Percentiles rank a stretch among this genome's conserved stretches.
phyloP scores from a whole-genome alignment of 2,888 invertebrate species.

The Agriopis leucophaearia region DNA sequence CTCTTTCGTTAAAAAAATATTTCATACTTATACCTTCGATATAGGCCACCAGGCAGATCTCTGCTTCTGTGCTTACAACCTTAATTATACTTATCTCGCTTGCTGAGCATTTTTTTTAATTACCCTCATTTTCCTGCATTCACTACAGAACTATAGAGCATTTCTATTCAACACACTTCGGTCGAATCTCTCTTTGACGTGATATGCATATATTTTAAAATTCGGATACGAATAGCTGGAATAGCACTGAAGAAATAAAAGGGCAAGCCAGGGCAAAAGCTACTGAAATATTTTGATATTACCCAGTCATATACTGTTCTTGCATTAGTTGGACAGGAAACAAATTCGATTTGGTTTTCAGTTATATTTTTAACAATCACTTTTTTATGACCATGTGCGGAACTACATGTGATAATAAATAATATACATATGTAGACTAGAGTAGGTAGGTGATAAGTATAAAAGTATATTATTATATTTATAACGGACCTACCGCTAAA shows the following conservation, averaged over 20 bases:
- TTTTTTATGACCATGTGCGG: not conserved
- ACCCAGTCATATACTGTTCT: not conserved
- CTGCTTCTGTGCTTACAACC: not conserved
- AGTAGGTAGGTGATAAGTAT: not conserved
- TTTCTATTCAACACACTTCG: constrained; percentile 29
- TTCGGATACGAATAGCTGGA: constrained; percentile 26
- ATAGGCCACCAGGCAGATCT: not conserved
- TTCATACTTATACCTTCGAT: not conserved
- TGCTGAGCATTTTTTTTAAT: not conserved
- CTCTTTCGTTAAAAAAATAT: too few species aligned
- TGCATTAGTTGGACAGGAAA: not conserved
- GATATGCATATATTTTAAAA: constrained; percentile 40
- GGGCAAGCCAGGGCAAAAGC: not conserved
- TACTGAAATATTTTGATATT: constrained; percentile 2
- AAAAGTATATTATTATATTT: too few species aligned
- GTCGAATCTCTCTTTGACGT: constrained; percentile 30
- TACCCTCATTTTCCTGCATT: constrained; percentile 11
- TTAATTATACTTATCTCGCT: not conserved
- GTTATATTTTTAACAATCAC: not conserved
- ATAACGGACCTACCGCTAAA: too few species aligned
- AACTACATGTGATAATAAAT: constrained; percentile 3
- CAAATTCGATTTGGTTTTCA: not conserved
- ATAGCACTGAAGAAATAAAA: constrained; percentile 16
- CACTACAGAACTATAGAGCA: constrained; percentile 1
- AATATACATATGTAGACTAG: not conserved